Conservation (phyloP, 2,113 vertebrate species). For the Centropus bengalensis region DNA sequence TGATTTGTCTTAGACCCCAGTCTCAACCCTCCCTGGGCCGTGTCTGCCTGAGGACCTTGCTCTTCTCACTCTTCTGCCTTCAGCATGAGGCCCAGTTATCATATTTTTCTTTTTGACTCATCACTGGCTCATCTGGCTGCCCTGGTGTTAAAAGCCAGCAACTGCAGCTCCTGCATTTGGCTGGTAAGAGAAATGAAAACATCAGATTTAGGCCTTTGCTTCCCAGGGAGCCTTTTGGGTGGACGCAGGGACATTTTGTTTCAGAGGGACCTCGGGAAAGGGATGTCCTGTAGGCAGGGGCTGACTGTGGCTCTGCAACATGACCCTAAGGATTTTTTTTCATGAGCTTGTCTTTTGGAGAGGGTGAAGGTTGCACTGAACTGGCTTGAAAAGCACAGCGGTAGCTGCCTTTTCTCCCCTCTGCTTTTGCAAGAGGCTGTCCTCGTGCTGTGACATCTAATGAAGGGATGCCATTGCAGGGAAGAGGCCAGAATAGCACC, state of each 20-base stretch:
- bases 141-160: neutral
- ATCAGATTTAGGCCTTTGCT: neutral
- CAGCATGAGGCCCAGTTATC: neutral
- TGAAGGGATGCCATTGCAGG: neutral
- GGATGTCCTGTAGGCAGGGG: neutral
- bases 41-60: neutral
- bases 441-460: slow-evolving; percentile 30
- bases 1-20: neutral
- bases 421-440: slow-evolving; percentile 39
- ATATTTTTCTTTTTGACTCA: neutral
- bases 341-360: neutral
- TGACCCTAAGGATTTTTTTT: neutral
- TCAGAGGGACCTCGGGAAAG: neutral
- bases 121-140: neutral
- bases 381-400: slow-evolving; percentile 1
- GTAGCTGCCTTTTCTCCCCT: neutral
- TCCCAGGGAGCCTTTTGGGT: neutral
- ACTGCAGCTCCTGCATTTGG: neutral
- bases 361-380: neutral
- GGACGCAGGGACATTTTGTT: neutral
- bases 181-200: neutral
- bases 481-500: slow-evolving; percentile 48
- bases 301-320: neutral
- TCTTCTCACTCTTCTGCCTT: neutral
- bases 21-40: neutral